These are phyloP conservation scores for Climacteris rufus DNA, from an alignment of 2,113 vertebrate genomes.

Conservation along the genomic window DNA sequence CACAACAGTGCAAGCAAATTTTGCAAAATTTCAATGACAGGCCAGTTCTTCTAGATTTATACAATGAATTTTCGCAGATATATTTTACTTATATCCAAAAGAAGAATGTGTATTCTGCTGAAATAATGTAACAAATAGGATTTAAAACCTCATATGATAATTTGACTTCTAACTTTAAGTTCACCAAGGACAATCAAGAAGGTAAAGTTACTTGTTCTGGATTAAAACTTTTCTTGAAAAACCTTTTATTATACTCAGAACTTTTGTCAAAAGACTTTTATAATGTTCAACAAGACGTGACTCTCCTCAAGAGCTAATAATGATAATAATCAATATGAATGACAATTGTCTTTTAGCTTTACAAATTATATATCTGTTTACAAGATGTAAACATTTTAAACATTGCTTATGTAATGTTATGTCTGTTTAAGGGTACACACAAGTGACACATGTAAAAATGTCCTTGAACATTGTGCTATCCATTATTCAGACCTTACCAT, in stretches of 20 bases:
- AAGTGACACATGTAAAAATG: not conserved
- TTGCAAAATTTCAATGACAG: not conserved
- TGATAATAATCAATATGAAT: not conserved
- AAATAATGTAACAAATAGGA: not conserved
- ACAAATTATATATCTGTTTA: not conserved
- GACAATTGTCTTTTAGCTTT: not conserved
- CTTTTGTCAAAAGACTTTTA: not conserved
- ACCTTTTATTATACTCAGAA: not conserved
- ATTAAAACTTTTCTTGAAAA: not conserved
- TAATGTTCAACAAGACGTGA: not conserved
- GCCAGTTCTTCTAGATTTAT: not conserved
- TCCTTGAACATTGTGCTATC: not conserved
- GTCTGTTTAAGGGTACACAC: not conserved
- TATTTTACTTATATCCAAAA: not conserved
- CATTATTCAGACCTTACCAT: not conserved
- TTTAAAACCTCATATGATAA: not conserved
- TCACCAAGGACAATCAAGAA: not conserved
- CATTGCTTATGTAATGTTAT: not conserved
- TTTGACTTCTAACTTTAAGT: not conserved
- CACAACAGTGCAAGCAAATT: not conserved
- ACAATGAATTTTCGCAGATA: not conserved
- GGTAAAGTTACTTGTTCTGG: not conserved
- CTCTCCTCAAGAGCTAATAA: not conserved
- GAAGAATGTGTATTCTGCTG: not conserved
- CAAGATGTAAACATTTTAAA: not conserved